phyloP scores from a whole-genome alignment of 2,797 vertebrate genomes.

The Siniperca scherzeri region DNA sequence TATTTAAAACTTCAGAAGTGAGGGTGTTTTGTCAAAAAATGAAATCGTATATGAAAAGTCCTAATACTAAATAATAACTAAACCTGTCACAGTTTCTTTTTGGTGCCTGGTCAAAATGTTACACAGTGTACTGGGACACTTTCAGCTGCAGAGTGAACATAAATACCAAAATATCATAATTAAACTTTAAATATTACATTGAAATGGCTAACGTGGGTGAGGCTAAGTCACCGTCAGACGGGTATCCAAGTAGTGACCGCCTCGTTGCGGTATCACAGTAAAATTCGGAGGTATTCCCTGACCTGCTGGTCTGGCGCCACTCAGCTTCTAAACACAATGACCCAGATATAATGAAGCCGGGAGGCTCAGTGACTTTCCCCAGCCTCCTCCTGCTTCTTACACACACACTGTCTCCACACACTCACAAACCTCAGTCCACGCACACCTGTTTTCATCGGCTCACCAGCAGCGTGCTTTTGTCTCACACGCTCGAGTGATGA shows the following conservation, averaged over 20 bases:
- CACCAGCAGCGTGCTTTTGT: conserved; percentile 5
- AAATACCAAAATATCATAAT: neutral
- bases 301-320: conserved; percentile 61
- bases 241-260: neutral
- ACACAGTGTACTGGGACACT: neutral
- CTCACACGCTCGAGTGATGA: conserved; percentile 27
- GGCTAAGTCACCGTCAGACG: neutral
- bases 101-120: too few species aligned
- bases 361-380: conserved; percentile 41
- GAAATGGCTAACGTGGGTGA: neutral
- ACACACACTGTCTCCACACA: conserved; percentile 30
- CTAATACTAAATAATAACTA: too few species aligned
- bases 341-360: conserved; percentile 54
- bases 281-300: conserved; percentile 42
- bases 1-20: too few species aligned
- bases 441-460: conserved; percentile 47
- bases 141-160: neutral
- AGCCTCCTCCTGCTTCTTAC: conserved; percentile 41
- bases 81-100: too few species aligned
- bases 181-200: neutral
- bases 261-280: neutral
- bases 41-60: too few species aligned
- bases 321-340: conserved; percentile 58
- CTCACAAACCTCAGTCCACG: conserved; percentile 23
- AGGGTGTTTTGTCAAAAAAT: too few species aligned